A percentile compares a stretch with the other conserved stretches of the same genome.
These are phyloP conservation scores for Hemistola chrysoprasaria DNA, from an alignment of 2,888 invertebrate genomes.

Conservation along the genomic window DNA sequence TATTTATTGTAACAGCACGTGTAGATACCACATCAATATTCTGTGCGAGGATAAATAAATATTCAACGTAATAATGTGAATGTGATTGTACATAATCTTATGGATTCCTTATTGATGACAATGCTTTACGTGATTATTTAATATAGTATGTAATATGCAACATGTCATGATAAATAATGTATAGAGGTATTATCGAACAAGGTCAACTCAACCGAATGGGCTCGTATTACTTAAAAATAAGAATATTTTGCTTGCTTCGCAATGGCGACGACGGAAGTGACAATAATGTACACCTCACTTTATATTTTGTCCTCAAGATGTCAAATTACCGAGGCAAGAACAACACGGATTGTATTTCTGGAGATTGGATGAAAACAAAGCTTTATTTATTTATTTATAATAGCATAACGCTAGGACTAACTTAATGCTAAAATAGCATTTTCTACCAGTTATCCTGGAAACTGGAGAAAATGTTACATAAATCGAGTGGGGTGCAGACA, in stretches of 20 bases:
- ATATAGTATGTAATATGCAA: conserved; percentile 28
- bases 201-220: too few relatives aligned
- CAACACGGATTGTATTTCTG: not conserved
- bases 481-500: too few relatives aligned
- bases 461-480: too few relatives aligned
- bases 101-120: conserved; percentile 50
- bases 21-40: conserved; percentile 43
- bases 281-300: not conserved
- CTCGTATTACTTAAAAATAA: too few relatives aligned
- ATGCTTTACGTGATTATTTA: conserved; percentile 29
- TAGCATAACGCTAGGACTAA: too few relatives aligned
- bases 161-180: too few relatives aligned
- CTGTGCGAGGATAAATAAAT: conserved; percentile 29
- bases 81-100: conserved; percentile 45
- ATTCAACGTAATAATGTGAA: conserved; percentile 42
- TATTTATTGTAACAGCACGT: conserved; percentile 38
- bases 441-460: too few relatives aligned
- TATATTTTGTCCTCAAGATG: not conserved
- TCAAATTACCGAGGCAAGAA: conserved; percentile 4
- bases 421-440: too few relatives aligned
- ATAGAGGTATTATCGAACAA: too few relatives aligned
- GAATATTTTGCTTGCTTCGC: too few relatives aligned
- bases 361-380: too few relatives aligned
- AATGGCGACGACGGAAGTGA: not conserved
- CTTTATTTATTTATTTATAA: too few relatives aligned